Evolutionary conservation across 2,113 vertebrate species (phyloP), one percentile per base, ranked within the genome.

Genomic region (pig (Sus scrofa)): DNA sequence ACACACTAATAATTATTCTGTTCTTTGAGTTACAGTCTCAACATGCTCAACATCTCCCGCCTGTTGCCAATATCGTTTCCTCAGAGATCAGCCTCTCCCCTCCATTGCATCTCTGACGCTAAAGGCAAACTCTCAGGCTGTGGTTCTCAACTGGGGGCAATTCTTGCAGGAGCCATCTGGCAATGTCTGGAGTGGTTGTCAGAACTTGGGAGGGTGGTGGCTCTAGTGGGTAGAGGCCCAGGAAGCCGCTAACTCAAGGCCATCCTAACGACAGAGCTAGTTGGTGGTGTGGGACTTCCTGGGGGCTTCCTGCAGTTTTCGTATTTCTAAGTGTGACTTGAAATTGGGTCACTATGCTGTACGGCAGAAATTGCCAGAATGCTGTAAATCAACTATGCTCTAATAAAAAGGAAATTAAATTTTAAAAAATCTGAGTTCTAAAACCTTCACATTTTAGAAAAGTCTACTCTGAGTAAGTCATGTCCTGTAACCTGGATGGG

Each of bases 251-350:
- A 4, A 27, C 62, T 13, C n/a, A 19, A 19, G 71, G 18, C n/a
- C 3, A 37, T 6, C 14, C 52, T 26, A 20, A 7, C 1, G 7
- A 6, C 22, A 34, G 18, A n/a, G 34, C 34, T 9, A 7, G 56
- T n/a, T 22, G 1, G 15, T 0, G 18, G 24, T 1, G 1, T 12
- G 6, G 1, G 39, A n/a, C n/a, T n/a, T n/a, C 63, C 18, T 22
- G 34, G 84, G 44, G 20, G n/a, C 34, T 93, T 84, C 75, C 24
- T 16, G 34, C 27, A n/a, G 20, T 7, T 26, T 68, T 70, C 9
- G 44, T 26, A 65, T 30, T 12, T 74, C 7, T 0, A 37, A 22
- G 19, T 74, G 6, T 24, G 67, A 62, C 27, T 39, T 67, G 44
- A 82, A 65, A 67, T 6, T 44, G 44, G 44, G 44, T 44, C 8